Evolutionary conservation across 1,140 invertebrate species (phyloP), one percentile per base, ranked within the genome.

Genomic region (Reticulitermes speratus): DNA sequence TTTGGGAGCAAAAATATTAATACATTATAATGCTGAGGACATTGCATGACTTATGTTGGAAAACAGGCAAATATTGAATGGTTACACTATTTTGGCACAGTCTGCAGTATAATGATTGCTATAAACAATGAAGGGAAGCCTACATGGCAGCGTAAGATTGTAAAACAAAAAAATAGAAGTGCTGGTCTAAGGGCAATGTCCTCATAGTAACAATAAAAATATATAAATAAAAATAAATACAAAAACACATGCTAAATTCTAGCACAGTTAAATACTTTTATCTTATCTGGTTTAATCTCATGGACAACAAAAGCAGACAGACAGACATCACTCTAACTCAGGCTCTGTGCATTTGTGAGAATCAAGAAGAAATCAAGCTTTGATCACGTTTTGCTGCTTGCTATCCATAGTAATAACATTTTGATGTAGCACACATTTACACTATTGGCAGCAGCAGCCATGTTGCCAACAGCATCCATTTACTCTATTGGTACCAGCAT

Each of bases 241-340:
- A 86, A 82, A 75, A 86, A 82, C 85, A 85, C 59, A 75, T 44
- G 38, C 59, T 85, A 75, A 85, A 82, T 48, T 32, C 85, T 86
- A 86, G 75, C 44, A 55, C n/a, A 45, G 44, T 44, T 75, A 82
- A 75, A 86, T 82, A 85, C 32, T 86, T 48, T 48, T 12, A 21
- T 55, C 52, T 55, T 55, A 19, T 55, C 52, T 55, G 52, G 45
- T 45, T 55, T 84, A 81, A 84, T 87, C 86, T 87, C 86, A 82
- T 65, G 84, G 86, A 87, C 86, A 87, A 87, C 86, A 87, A 87
- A 87, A 87, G 86, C 86, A 87, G 84, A 83, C 86, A 86, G 85
- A 83, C 55, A 87, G 85, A 86, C 65, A 85, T 86, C 83, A 59
- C 45, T 45, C 65, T 75, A 75, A 75, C 65, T 75, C 65, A 6